Percentiles rank a stretch among this genome's conserved stretches.
Evolutionary conservation across 2,113 vertebrate genomes (phyloP).

Genomic region (Zosterops borbonicus): DNA sequence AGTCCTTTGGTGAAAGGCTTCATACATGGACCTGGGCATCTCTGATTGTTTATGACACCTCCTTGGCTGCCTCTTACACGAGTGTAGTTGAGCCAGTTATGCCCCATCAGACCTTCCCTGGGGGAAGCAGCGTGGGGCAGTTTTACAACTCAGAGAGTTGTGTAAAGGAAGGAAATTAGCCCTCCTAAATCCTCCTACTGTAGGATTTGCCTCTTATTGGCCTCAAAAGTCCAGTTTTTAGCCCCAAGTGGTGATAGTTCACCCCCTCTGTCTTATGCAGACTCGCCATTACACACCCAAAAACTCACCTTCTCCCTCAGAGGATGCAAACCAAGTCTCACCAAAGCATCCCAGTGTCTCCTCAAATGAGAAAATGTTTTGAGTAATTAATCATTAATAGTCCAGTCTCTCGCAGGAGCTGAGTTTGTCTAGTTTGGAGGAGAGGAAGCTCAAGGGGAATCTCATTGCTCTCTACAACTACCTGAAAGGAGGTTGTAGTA

Average conservation of each 20-base stretch:
- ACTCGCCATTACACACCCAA: background rate
- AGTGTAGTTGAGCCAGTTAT: background rate
- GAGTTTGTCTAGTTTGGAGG: background rate
- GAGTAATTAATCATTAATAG: background rate
- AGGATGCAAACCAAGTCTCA: background rate
- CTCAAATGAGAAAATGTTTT: background rate
- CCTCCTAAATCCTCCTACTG: background rate
- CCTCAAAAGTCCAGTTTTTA: background rate
- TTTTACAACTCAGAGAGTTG: background rate
- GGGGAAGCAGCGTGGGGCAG: accelerated
- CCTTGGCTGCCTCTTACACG: background rate
- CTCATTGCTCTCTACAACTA: background rate
- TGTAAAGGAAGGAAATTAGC: background rate
- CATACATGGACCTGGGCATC: background rate
- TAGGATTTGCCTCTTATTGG: background rate
- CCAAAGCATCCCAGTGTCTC: accelerated
- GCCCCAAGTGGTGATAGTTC: background rate
- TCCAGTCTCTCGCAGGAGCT: background rate
- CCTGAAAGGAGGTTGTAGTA: background rate
- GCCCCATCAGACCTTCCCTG: background rate
- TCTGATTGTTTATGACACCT: background rate
- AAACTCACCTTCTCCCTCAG: background rate
- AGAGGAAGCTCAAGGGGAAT: background rate
- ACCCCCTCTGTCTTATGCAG: too few relatives aligned
- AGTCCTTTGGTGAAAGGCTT: background rate